Base-by-base conservation (phyloP, 2,113 vertebrate species). In the Poicephalus meyeri region DNA sequence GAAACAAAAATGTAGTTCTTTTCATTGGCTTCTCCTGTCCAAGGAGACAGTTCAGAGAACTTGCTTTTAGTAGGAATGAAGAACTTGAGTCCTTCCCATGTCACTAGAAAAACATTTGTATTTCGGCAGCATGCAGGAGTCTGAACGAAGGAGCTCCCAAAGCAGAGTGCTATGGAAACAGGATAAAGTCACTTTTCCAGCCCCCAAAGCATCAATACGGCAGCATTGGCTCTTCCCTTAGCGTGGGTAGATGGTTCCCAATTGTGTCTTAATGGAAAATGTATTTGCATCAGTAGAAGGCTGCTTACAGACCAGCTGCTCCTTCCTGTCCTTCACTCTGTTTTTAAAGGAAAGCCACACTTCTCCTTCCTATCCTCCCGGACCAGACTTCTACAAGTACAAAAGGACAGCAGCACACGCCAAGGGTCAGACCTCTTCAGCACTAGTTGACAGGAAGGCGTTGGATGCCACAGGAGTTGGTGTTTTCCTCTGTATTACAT, bases 291-390 rank as follows among this genome's bases (percentile, higher is more conserved):
- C 49, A 89, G 66, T 47, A 82, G 84, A 63, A 82, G 80, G 87
- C 84, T 87, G 78, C 89, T 92, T 63, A 52, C 66, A 12, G 25
- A 61, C 53, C 61, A 92, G 94, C 77, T 89, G 87, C 55, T 95
- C 89, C 84, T 96, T 97, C 94, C 91, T 91, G 94, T 69, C 58
- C 56, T 90, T 66, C 3, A 2, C 35, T 91, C 87, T 96, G 89
- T 84, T 94, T 96, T 79, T 41, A 72, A 91, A 95, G 80, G 89
- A 95, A 97, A 89, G 70, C 56, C 0, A 0, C 56, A 29, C 77
- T 95, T 84, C 80, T 91, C 71, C 80, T 74, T 68, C 94, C 91
- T 85, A 52, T 85, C 37, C 37, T 87, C 47, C 83, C 71, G 63
- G 33, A 42, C 61, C 84, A 91, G 74, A 44, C 73, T 37, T 61